A percentile compares a stretch with the other conserved stretches of the same genome.
These are phyloP conservation scores for Ctenodactylus gundi DNA, from an alignment of 2,113 vertebrate genomes.

Conservation along the genomic window DNA sequence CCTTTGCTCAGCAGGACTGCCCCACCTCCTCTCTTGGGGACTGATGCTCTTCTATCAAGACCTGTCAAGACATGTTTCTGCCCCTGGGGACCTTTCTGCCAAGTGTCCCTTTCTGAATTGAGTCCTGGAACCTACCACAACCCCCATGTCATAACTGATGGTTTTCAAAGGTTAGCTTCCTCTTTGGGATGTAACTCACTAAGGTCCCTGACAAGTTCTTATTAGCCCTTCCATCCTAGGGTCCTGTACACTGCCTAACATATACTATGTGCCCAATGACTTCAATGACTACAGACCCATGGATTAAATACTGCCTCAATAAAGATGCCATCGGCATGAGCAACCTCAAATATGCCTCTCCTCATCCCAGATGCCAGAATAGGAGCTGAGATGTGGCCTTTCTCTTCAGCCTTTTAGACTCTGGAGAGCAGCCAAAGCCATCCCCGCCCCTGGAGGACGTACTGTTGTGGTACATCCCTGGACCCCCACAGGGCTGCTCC, in stretches of 20 bases:
- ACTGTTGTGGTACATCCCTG: background rate
- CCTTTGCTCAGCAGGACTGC: background rate
- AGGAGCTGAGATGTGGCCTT: no score
- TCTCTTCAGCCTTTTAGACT: background rate
- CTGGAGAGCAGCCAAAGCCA: background rate
- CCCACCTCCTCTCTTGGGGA: no score
- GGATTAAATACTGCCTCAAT: background rate
- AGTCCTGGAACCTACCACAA: rapidly evolving
- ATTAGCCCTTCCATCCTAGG: background rate
- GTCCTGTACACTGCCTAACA: background rate
- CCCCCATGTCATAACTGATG: background rate
- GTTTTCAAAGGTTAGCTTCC: background rate
- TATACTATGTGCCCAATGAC: background rate
- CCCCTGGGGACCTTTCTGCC: background rate
- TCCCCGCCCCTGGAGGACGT: background rate
- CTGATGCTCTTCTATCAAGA: background rate
- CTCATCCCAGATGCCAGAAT: background rate
- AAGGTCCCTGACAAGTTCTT: rapidly evolving
- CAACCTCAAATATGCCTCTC: background rate
- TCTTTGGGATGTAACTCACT: background rate
- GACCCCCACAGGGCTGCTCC: background rate
- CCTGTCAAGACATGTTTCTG: rapidly evolving
- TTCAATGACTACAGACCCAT: rapidly evolving
- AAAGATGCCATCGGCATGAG: rapidly evolving
- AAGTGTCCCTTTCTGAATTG: no score